Conservation (phyloP, 1,140 invertebrate species). For the Lutraria rhynchaena region DNA sequence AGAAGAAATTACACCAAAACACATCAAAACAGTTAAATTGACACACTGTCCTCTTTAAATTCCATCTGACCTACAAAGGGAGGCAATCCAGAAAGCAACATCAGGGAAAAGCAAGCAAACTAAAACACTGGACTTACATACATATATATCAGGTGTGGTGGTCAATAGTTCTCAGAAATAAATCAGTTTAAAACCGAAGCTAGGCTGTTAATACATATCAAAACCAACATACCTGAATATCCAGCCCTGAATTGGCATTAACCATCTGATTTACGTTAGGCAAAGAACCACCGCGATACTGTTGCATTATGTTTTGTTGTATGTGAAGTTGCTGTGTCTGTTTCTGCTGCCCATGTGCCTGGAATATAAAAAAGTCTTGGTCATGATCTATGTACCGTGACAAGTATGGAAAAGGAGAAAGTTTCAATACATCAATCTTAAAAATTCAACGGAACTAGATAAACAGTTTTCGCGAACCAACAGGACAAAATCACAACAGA, state of each 20-base stretch:
- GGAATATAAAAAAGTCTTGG: constrained; percentile 30
- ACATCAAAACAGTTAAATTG: too few species aligned
- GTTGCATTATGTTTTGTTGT: constrained; percentile 77
- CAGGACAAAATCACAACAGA: background rate
- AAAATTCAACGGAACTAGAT: background rate
- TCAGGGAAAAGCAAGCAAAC: too few species aligned
- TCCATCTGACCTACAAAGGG: too few species aligned
- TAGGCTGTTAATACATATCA: too few species aligned
- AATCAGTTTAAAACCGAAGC: too few species aligned
- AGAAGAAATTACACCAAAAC: too few species aligned
- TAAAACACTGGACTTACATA: too few species aligned
- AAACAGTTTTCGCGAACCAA: constrained; percentile 4
- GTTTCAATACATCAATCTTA: background rate
- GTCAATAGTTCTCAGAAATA: too few species aligned
- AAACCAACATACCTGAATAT: constrained; percentile 82
- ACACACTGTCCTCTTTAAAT: too few species aligned
- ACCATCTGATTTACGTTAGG: constrained; percentile 92
- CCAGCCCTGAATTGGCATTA: constrained; percentile 81
- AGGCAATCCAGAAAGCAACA: too few species aligned
- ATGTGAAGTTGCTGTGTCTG: constrained; percentile 75
- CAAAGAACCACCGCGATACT: constrained; percentile 88
- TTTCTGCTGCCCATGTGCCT: constrained; percentile 66
- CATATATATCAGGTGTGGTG: too few species aligned
- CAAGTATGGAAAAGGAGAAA: background rate
- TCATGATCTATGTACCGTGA: background rate